Evolutionary conservation across 1,140 invertebrate genomes (phyloP), one percentile per base, ranked within the genome.

Genomic region (Hyles euphorbiae): DNA sequence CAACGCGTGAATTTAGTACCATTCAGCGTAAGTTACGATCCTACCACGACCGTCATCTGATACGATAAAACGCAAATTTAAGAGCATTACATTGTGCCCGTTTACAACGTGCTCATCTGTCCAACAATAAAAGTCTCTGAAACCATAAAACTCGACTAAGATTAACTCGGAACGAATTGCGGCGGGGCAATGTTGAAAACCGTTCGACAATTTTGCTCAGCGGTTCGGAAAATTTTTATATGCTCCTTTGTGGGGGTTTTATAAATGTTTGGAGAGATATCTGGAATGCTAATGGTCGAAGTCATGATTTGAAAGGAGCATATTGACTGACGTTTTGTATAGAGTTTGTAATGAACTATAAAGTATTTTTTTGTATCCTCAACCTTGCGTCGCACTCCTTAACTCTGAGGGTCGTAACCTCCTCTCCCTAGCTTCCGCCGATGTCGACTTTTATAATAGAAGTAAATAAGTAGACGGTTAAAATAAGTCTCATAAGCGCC

Each of bases 111-210:
- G 9, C 34, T 34, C 50, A 34, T 34, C 50, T 52, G 50, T 34
- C 34, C 33, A 52, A 34, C 9, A 52, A 52, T 52, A 52, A 52
- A 47, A 47, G 34, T 34, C 50, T 52, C 34, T 4, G 50, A 9
- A 10, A 3, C 6, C 8, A 52, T 52, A 52, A 52, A 52, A 52
- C 34, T 34, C 33, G 50, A 5, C 34, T 52, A n/a, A 8, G 33
- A 52, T 34, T 52, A 52, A 11, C 50, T 52, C 50, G 50, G 33
- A 34, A 52, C 50, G 34, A 52, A 52, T 11, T 52, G 32, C 32
- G 33, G 50, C 33, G 33, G 34, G 10, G 22, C 33, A 32, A 40
- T 40, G 36, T 40, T 52, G 50, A 34, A 33, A 34, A 34, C 12
- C 3, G 9, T 10, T 52, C 50, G 50, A 52, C 34, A 52, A 52